Conservation (phyloP, 2,797 vertebrate genomes). For the Mormyrus proboscirostris region DNA sequence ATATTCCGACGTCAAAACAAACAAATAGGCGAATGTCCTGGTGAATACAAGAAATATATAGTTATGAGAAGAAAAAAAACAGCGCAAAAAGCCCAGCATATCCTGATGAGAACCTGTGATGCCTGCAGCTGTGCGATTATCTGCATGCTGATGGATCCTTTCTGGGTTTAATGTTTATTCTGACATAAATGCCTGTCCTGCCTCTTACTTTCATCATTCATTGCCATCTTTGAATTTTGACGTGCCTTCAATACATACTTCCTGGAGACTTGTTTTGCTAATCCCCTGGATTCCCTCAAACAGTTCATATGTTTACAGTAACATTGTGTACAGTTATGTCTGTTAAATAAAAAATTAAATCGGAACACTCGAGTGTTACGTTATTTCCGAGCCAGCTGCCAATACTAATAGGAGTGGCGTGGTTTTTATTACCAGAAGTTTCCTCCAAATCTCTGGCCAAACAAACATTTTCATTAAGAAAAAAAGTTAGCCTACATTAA, state of each 20-base stretch:
- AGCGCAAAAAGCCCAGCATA: background rate
- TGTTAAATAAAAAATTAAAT: background rate
- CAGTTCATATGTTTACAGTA: slow-evolving; percentile 2
- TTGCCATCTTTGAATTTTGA: background rate
- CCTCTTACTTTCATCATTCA: background rate
- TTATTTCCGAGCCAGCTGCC: slow-evolving; percentile 43
- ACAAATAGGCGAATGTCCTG: background rate
- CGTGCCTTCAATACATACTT: background rate
- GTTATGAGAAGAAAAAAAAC: background rate
- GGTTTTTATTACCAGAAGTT: slow-evolving; percentile 23
- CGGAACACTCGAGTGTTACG: slow-evolving; percentile 26
- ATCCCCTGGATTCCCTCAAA: background rate
- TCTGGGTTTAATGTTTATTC: background rate
- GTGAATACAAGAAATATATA: background rate
- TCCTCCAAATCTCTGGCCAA: slow-evolving; percentile 19
- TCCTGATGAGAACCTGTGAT: background rate
- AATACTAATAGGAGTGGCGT: slow-evolving; percentile 28
- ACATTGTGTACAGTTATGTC: background rate
- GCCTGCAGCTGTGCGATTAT: background rate
- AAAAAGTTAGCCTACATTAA: slow-evolving; percentile 20
- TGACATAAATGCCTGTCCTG: background rate
- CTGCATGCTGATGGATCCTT: background rate
- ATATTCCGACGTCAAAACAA: background rate
- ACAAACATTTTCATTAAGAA: slow-evolving; percentile 19
- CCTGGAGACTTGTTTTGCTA: background rate